These are phyloP conservation scores for Colaptes auratus DNA, from an alignment of 2,113 vertebrate genomes.

Conservation along the genomic window DNA sequence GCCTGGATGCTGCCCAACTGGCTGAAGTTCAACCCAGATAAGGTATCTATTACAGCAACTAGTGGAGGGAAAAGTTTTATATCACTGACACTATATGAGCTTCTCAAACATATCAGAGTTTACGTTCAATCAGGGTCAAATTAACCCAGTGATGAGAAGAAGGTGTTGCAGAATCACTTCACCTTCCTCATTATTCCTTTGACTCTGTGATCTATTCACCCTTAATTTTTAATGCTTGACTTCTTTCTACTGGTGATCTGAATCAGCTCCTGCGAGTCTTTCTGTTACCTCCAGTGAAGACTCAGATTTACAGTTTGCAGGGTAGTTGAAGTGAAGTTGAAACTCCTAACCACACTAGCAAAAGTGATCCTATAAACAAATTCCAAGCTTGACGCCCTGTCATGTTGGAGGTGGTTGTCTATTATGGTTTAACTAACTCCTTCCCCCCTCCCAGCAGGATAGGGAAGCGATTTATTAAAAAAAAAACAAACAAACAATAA, in stretches of 20 bases:
- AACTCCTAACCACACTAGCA: not conserved
- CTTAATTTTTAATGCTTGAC: not conserved
- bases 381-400: not conserved
- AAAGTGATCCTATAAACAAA: not conserved
- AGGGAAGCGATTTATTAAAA: too few relatives aligned
- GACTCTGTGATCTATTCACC: not conserved
- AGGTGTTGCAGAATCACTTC: not conserved
- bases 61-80: not conserved
- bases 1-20: not conserved
- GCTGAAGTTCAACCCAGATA: not conserved
- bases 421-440: not conserved
- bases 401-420: not conserved
- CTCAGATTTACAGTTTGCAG: not conserved
- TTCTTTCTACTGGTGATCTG: not conserved
- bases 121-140: not conserved
- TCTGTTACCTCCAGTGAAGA: not conserved
- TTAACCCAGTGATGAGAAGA: not conserved
- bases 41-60: not conserved
- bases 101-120: not conserved
- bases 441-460: too few relatives aligned
- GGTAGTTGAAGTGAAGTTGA: not conserved
- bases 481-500: too few relatives aligned
- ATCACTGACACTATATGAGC: not conserved
- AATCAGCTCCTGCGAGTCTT: not conserved
- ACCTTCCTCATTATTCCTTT: not conserved